Evolutionary conservation across 2,888 invertebrate genomes (phyloP).

Genomic region (Ecliptopera silaceata): DNA sequence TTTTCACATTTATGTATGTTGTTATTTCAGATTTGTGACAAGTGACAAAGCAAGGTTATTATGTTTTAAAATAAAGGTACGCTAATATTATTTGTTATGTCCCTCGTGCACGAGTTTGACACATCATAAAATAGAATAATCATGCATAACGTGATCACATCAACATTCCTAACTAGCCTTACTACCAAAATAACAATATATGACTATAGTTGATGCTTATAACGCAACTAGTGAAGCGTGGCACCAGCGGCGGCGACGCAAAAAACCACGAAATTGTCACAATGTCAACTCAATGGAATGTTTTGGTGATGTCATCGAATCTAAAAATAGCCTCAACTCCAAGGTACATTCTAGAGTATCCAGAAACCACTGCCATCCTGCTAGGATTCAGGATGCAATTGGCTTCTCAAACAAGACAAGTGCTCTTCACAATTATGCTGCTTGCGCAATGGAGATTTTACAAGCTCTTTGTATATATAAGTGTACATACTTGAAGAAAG

Average conservation of each 20-base stretch:
- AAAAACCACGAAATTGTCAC: conserved; percentile 49
- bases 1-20: not conserved
- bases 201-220: not conserved
- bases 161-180: not conserved
- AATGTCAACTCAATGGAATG: conserved; percentile 60
- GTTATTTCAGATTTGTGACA: too few relatives aligned
- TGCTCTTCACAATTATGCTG: conserved; percentile 33
- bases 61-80: not conserved
- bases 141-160: conserved; percentile 31
- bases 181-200: conserved; percentile 3
- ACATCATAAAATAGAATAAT: conserved; percentile 31
- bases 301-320: conserved; percentile 64
- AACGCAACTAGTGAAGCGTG: conserved; percentile 41
- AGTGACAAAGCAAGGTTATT: not conserved
- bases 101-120: conserved; percentile 18
- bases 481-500: too few relatives aligned
- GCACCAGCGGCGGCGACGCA: conserved; percentile 35
- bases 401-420: conserved; percentile 51
- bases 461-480: not conserved
- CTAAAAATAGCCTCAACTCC: conserved; percentile 70
- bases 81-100: conserved; percentile 21
- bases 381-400: conserved; percentile 56
- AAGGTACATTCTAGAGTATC: conserved; percentile 57
- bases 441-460: conserved; percentile 42
- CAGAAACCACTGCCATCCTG: conserved; percentile 70